Evolutionary conservation across 2,888 invertebrate species (phyloP).

Genomic region (Microplitis manilae): DNA sequence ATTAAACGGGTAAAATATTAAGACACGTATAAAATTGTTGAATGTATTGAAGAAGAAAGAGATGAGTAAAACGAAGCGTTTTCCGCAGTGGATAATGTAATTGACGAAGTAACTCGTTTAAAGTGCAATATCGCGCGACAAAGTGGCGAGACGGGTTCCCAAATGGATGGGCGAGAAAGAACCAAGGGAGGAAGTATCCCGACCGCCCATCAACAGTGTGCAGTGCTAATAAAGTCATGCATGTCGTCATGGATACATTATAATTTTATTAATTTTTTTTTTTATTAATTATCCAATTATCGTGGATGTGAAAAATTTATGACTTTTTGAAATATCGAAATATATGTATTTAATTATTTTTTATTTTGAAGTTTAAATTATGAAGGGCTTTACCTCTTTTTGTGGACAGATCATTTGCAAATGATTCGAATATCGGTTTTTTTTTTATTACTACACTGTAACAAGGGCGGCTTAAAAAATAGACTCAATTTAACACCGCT

Average conservation of each 20-base stretch:
- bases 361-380: too few species aligned
- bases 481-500: too few species aligned
- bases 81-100: conserved; percentile 62
- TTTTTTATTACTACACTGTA: too few species aligned
- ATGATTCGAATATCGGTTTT: too few species aligned
- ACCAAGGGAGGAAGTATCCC: conserved; percentile 32
- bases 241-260: conserved; percentile 3
- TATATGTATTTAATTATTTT: background rate
- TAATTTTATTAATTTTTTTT: too few species aligned
- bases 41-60: conserved; percentile 25
- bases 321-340: background rate
- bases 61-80: conserved; percentile 50
- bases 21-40: conserved; percentile 2
- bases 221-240: conserved; percentile 5
- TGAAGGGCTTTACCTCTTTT: too few species aligned
- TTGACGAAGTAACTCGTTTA: conserved; percentile 66
- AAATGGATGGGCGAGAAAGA: conserved; percentile 50
- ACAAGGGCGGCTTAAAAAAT: too few species aligned
- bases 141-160: conserved; percentile 57
- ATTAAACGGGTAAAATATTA: background rate
- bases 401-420: too few species aligned
- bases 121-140: conserved; percentile 67
- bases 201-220: conserved; percentile 16
- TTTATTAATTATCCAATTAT: too few species aligned
- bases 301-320: too few species aligned